Percentiles rank a stretch among this genome's conserved stretches.
Evolutionary conservation across 1,140 invertebrate genomes (phyloP).

Genomic region (Drosophila lacteicornis): DNA sequence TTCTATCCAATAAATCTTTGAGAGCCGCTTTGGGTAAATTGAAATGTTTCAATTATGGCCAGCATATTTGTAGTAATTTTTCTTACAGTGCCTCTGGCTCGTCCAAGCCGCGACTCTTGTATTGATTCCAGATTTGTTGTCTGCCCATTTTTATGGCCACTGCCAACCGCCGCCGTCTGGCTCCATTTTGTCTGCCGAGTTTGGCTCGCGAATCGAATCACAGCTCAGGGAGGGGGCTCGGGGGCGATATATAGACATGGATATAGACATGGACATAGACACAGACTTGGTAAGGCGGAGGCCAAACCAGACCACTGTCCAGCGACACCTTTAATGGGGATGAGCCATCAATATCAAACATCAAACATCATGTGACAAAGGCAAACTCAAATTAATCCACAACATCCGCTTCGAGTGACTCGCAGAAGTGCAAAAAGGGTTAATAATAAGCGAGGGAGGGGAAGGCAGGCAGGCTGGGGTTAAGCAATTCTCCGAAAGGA

Average conservation of each 20-base stretch:
- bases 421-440: slow-evolving; percentile 4
- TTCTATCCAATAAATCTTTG: too few relatives aligned
- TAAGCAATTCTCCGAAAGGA: slow-evolving; percentile 2
- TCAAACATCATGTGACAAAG: neutral
- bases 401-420: slow-evolving; percentile 19
- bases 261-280: neutral
- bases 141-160: slow-evolving; percentile 53
- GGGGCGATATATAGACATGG: neutral
- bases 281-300: neutral
- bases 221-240: neutral
- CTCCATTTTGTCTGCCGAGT: slow-evolving; percentile 70
- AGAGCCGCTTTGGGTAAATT: too few relatives aligned
- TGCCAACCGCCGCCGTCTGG: slow-evolving; percentile 39
- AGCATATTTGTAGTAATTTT: neutral
- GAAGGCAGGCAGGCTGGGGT: neutral
- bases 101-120: slow-evolving; percentile 8
- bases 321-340: slow-evolving; percentile 27
- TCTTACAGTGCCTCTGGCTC: slow-evolving; percentile 3
- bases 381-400: slow-evolving; percentile 14
- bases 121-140: slow-evolving; percentile 49
- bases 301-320: neutral
- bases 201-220: slow-evolving; percentile 24
- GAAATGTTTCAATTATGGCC: too few relatives aligned
- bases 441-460: neutral
- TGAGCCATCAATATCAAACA: slow-evolving; percentile 10